Base-by-base conservation (phyloP, 64 coral and sea anemone genomes). In the Pocillopora damicornis region DNA sequence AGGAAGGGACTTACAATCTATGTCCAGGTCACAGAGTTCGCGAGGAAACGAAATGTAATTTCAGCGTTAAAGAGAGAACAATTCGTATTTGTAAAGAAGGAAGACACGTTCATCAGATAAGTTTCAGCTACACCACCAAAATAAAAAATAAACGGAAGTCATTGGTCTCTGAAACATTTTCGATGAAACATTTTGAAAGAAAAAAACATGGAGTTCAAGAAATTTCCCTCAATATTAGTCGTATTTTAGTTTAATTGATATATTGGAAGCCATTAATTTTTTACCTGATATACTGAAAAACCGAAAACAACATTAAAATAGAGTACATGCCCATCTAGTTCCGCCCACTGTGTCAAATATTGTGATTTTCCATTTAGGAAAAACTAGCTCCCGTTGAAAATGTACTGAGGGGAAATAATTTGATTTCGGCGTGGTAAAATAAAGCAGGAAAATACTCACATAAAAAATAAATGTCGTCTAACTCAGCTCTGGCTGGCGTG, bases 381-480 rank as follows among this genome's bases (percentile, higher is more conserved):
- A 5, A 30, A 79, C 59, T 60, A 20, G n/a, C 78, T 63, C 60
- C 11, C 60, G 78, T 63, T 81, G 13, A 60, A 81, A 60, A 36
- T 30, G 10, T 34, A 63, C 13, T 15, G 2, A 14, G n/a, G 45
- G 22, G 4, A 60, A 30, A 26, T 30, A 30, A 63, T 63, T 35
- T 35, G 67, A 14, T 81, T 35, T 79, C 0, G 13, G 80, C 2
- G 8, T 9, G 20, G 45, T 57, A 72, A 51, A 85, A 71, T 26
- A 85, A 34, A 11, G 23, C 56, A 58, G 15, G 20, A 37, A 85
- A 73, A 72, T 15, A 85, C 90, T 91, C 35, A 91, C 90, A 91
- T 87, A 91, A 79, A 87, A 91, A 91, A 78, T 91, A 91, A 71
- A 91, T 91, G 74, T 91, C 90, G 83, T 91, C 90, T 65, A 91